Evolutionary conservation across 2,113 vertebrate species (phyloP), one percentile per base, ranked within the genome.

Genomic region (Rana temporaria): DNA sequence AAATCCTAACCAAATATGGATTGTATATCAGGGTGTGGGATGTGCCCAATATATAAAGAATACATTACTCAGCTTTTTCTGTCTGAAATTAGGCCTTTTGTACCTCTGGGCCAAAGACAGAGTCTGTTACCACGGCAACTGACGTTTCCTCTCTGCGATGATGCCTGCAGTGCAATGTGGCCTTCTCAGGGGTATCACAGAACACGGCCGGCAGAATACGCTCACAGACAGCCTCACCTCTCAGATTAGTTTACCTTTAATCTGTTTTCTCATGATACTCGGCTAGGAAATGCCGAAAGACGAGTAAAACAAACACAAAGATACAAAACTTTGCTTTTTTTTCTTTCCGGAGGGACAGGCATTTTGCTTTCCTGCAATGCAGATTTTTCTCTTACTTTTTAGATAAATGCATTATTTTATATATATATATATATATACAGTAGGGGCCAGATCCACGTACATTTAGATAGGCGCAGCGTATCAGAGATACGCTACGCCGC

Each of bases 141-240:
- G 71, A 72, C 52, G 32, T 79, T 87, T 89, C 82, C 84, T 85
- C 48, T 64, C 85, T 80, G 81, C 84, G 84, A 89, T 88, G 70
- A 74, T 53, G 84, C 86, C 82, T 69, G 65, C 77, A 52, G 72
- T 1, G 32, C 30, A 34, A 48, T 20, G 55, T 19, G 85, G 81
- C 85, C 88, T 93, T 95, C 93, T 92, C 92, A 93, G 89, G 92
- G 90, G 90, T 93, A 93, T 93, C 93, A 89, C 67, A 86, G 87
- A 67, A 78, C 90, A 86, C 1, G 83, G 72, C 64, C 87, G 85
- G 86, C 83, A 86, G 91, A 91, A 90, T 86, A 87, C 89, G 89
- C 93, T 91, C 89, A 92, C 89, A 87, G 60, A 85, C 88, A 88
- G 85, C 84, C 86, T 90, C 89, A 86, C 79, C 87, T 87, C 67